Base-by-base conservation (phyloP, 2,888 invertebrate species). In the Oegoconia quadripuncta region DNA sequence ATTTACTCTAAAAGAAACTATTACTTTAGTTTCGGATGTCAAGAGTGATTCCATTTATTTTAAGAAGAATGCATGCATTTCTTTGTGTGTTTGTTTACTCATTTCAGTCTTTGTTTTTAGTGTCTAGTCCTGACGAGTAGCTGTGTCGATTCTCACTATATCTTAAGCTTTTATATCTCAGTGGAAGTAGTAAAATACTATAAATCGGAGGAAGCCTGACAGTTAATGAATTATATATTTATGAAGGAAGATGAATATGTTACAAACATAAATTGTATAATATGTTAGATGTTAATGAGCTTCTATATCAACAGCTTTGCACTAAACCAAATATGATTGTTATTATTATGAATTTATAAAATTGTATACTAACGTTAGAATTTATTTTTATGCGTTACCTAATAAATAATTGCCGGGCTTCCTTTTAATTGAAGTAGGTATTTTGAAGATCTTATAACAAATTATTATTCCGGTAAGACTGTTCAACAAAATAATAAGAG, bases 41-140 rank as follows among this genome's bases (percentile, higher is more conserved):
- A 75, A 72, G 75, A 75, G 79, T 78, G 86, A 86, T 87, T 87
- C 86, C 86, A 87, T 86, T 84, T 87, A 78, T 74, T 80, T 66
- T 86, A 84, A 84, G 84, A 77, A 70, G 83, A 75, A 82, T 86
- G 86, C 80, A 74, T 86, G 86, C 82, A 86, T 86, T 86, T 87
- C 80, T 83, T 71, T 72, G 84, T 80, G 75, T 86, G 84, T 79
- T 72, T 82, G 83, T 81, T 64, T 74, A 80, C 74, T 84, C 81
- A 79, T 79, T 75, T 78, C 75, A 73, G 70, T 75, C 70, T 74
- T 52, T 60, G 59, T 74, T 74, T 69, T 63, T 82, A 82, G 78
- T 75, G 72, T 83, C 86, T 86, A 87, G 86, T 86, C 84, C 73
- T 75, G 74, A 71, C 66, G 69, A 74, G 74, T 81, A 77, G 76